Percentiles rank a stretch among this genome's conserved stretches.
Evolutionary conservation across 2,113 vertebrate species (phyloP).

Genomic region (Anolis carolinensis): DNA sequence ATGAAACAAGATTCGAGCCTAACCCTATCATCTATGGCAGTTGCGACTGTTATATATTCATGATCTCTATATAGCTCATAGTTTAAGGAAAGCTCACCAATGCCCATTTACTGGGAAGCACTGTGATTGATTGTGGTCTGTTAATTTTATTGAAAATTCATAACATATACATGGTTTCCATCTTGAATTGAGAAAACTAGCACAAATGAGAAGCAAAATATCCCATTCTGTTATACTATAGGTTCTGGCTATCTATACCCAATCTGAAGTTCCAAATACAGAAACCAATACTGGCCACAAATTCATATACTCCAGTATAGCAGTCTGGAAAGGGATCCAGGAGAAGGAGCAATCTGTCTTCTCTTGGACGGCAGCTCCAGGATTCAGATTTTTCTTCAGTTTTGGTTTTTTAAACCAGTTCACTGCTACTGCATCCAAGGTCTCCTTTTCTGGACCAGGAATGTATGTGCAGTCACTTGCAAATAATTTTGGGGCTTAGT

Average conservation of each 20-base stretch:
- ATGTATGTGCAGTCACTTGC: background rate
- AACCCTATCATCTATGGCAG: no score
- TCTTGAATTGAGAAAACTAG: background rate
- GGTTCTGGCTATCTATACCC: background rate
- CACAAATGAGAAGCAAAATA: background rate
- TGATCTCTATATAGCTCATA: no score
- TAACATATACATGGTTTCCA: background rate
- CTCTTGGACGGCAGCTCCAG: background rate
- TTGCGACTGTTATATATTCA: no score
- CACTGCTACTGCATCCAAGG: background rate
- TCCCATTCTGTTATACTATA: background rate
- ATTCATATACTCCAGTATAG: background rate
- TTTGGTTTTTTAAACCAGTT: background rate
- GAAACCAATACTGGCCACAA: background rate
- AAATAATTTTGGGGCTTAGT: background rate
- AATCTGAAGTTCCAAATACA: background rate
- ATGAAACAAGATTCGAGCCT: no score
- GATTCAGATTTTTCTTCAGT: background rate
- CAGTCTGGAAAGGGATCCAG: background rate
- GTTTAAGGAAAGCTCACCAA: no score
- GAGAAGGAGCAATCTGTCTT: no score
- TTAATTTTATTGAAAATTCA: background rate
- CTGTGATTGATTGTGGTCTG: no score
- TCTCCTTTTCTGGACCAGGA: background rate
- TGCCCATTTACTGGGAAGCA: no score